Conservation (phyloP, 2,797 vertebrate genomes). For the Prunella strophiata region DNA sequence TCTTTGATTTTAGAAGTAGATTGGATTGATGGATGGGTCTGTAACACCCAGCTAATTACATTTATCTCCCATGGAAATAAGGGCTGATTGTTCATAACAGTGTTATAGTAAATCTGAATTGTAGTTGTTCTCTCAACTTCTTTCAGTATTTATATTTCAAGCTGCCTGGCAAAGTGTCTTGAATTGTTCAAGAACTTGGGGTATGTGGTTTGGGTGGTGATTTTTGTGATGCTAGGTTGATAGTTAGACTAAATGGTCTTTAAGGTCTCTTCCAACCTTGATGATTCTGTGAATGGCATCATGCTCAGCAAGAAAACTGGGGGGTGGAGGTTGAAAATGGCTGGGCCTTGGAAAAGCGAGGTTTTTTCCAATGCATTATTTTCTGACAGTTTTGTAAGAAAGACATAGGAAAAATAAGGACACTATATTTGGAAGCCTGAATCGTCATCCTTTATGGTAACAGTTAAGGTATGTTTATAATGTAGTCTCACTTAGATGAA, state of each 20-base stretch:
- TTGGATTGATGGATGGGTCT: neutral
- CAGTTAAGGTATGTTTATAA: neutral
- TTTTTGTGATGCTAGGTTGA: neutral
- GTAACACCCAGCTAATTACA: neutral
- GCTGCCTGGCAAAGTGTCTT: neutral
- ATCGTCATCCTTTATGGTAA: neutral
- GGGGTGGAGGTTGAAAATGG: rapidly evolving
- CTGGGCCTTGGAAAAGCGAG: neutral
- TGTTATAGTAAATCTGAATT: neutral
- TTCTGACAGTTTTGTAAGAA: neutral
- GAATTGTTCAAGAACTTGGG: neutral
- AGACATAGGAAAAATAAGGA: neutral
- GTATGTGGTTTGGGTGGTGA: neutral
- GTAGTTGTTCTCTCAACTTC: neutral
- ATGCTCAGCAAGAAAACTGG: neutral
- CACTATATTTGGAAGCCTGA: neutral
- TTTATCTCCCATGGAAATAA: neutral
- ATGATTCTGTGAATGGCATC: neutral
- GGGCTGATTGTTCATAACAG: neutral
- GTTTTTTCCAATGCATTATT: neutral
- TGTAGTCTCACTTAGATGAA: neutral
- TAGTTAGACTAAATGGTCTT: neutral
- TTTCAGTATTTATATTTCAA: neutral
- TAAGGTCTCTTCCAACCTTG: neutral
- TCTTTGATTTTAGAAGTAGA: neutral